phyloP scores from a whole-genome alignment of 2,113 vertebrate genomes.

The Pelecanus crispus region DNA sequence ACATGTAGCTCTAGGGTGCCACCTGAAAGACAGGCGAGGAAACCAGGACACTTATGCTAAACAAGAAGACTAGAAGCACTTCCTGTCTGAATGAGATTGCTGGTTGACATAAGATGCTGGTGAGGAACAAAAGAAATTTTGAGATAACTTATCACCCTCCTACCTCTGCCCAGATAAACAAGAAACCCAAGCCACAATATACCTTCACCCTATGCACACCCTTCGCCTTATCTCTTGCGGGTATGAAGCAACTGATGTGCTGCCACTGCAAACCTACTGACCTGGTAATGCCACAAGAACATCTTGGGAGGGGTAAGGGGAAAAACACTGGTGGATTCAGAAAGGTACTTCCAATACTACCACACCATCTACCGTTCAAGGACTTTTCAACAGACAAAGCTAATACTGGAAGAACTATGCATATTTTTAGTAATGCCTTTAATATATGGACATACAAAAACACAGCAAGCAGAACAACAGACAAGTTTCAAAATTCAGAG shows the following conservation, averaged over 20 bases:
- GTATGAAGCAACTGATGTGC: not conserved
- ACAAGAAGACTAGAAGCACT: not conserved
- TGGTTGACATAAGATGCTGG: not conserved
- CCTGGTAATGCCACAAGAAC: not conserved
- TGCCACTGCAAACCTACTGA: not conserved
- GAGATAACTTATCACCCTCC: not conserved
- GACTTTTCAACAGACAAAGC: not conserved
- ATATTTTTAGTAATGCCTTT: not conserved
- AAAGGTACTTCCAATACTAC: not conserved
- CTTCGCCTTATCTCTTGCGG: not conserved
- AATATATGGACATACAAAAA: not conserved
- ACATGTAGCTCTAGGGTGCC: not conserved
- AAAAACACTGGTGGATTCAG: not conserved
- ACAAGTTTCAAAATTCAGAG: not conserved
- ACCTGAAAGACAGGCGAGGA: not conserved
- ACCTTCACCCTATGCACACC: not conserved
- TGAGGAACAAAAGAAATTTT: not conserved
- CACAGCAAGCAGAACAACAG: not conserved
- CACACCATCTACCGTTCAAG: not conserved
- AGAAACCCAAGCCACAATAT: not conserved
- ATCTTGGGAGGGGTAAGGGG: not conserved
- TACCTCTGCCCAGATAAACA: not conserved
- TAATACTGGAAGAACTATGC: not conserved
- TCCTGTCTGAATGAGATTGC: not conserved
- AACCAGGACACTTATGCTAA: not conserved